Percentiles rank a stretch among this genome's conserved stretches.
phyloP scores from a whole-genome alignment of 2,113 vertebrate species.

The Otis tarda region DNA sequence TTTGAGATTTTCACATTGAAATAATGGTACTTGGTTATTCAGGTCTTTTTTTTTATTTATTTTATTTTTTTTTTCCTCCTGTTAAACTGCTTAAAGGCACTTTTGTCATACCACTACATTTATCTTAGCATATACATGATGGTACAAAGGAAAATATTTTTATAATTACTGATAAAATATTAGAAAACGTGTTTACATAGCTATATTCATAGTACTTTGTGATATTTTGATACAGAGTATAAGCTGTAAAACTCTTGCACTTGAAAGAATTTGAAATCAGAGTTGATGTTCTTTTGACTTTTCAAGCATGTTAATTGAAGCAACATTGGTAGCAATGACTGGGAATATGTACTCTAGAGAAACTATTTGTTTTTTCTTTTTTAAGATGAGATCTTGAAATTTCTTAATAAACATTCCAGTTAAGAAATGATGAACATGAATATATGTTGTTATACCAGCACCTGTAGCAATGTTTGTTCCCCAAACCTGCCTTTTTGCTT shows the following conservation, averaged over 20 bases:
- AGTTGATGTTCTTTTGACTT: not conserved
- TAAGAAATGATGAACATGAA: not conserved
- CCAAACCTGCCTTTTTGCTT: not conserved
- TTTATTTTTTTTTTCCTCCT: not conserved
- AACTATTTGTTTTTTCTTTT: not conserved
- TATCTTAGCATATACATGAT: not conserved
- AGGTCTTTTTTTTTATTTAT: too few species aligned
- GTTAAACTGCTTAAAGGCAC: not conserved
- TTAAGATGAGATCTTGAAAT: not conserved
- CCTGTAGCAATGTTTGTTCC: not conserved
- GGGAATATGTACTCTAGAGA: not conserved
- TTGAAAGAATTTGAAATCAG: not conserved
- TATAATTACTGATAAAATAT: not conserved
- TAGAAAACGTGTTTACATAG: not conserved
- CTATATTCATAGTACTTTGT: not conserved
- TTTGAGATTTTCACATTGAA: not conserved
- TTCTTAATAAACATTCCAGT: not conserved
- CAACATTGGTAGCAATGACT: not conserved
- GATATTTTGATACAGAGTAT: not conserved
- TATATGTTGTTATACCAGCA: not conserved
- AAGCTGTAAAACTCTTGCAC: not conserved
- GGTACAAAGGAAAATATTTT: not conserved
- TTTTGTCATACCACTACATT: not conserved
- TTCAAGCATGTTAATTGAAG: not conserved
- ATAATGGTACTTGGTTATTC: not conserved